Conservation (phyloP, 2,113 vertebrate species). For the Dipodomys stephensi region DNA sequence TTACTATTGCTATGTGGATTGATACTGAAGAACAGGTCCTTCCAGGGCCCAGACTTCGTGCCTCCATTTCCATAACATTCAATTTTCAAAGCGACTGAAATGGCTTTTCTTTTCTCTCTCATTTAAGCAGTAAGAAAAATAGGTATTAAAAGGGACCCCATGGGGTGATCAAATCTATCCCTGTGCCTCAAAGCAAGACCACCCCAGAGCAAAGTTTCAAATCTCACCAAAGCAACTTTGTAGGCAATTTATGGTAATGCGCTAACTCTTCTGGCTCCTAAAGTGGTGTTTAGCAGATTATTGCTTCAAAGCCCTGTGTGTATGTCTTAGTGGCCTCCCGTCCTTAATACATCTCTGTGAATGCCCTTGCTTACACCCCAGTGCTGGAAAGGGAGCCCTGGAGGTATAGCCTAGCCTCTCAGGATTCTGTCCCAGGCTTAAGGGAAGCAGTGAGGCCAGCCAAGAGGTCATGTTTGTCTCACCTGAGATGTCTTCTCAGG, state of each 20-base stretch:
- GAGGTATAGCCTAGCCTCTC: not conserved
- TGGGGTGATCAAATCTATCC: slow-evolving; percentile 76
- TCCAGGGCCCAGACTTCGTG: slow-evolving; percentile 46
- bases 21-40: slow-evolving; percentile 19
- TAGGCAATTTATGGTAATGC: slow-evolving; percentile 73
- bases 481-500: not conserved
- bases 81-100: slow-evolving; percentile 75
- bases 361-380: not conserved
- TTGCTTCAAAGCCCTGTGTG: slow-evolving; percentile 59
- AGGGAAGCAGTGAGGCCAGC: not conserved
- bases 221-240: slow-evolving; percentile 76
- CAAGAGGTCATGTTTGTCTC: not conserved
- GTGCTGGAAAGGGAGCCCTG: not conserved
- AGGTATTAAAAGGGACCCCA: slow-evolving; percentile 75
- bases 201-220: slow-evolving; percentile 76
- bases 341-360: not conserved
- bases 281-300: slow-evolving; percentile 74
- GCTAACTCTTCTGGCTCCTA: slow-evolving; percentile 72
- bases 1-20: slow-evolving; percentile 7
- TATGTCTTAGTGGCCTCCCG: slow-evolving; percentile 13
- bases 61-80: slow-evolving; percentile 69
- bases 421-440: not conserved
- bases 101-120: slow-evolving; percentile 79
- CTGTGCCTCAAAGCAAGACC: slow-evolving; percentile 77
- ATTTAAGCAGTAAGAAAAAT: slow-evolving; percentile 79